Evolutionary conservation across 2,888 invertebrate genomes (phyloP), one percentile per base, ranked within the genome.

Genomic region (Lacanobia wlatinum): DNA sequence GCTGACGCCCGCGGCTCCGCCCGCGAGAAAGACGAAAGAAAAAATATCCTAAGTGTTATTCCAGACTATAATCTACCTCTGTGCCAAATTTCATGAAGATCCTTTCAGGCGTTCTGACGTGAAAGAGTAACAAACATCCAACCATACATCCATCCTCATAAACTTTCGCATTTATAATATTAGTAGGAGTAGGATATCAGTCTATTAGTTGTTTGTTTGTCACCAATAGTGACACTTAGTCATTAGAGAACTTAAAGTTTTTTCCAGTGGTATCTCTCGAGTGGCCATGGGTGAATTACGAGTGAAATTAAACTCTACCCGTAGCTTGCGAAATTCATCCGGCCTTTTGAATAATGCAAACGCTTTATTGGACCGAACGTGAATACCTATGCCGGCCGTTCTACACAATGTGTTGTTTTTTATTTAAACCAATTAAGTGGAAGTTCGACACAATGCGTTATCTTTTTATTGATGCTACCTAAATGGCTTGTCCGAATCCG

Each of bases 331-430:
- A 92, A 92, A 92, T 92, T 92, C 92, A 93, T 92, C 90, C 90
- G 87, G 89, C 90, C 92, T 93, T 93, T 93, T 95, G 94, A 94
- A 95, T 95, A 93, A 95, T 95, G 93, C 92, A 95, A 92, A 92
- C 88, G 90, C 91, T 92, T 93, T 94, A 94, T 94, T 93, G 92
- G 88, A 89, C 86, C 83, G 90, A 90, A 90, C 88, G 90, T 87
- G 87, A 87, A 89, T 78, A 82, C 77, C 76, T 85, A 86, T 87
- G 87, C 88, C 87, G 86, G 88, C 55, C 87, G 89, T 90, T 86
- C 84, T 76, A 73, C 78, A 67, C 73, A 68, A 71, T 70, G 83
- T 89, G 88, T 90, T 89, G 87, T 90, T 89, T 92, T 88, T 89
- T 89, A 88, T 89, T 88, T 86, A 63, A 73, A 67, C 60, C 69